Evolutionary conservation across 2,888 invertebrate genomes (phyloP).

Genomic region (Notodonta dromedarius): DNA sequence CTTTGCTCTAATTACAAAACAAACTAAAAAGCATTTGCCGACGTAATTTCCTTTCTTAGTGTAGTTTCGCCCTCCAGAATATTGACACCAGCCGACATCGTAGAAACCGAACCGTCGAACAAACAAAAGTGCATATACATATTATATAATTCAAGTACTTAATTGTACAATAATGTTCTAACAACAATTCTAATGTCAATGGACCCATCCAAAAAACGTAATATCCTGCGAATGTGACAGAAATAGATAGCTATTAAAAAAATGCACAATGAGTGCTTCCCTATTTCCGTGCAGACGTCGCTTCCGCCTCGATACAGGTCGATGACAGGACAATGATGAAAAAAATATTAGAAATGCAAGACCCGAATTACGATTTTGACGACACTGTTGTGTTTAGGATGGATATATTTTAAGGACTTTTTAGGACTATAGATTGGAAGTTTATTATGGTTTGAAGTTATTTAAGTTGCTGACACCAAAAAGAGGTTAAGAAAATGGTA

Average conservation of each 20-base stretch:
- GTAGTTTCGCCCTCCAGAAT: no score
- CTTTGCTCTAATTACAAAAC: no score
- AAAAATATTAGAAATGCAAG: constrained; percentile 60
- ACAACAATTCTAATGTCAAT: constrained; percentile 41
- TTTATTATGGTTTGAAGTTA: background rate
- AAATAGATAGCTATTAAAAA: constrained; percentile 67
- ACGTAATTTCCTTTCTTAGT: no score
- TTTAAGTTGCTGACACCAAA: no score
- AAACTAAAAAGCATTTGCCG: no score
- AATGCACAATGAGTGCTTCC: constrained; percentile 69
- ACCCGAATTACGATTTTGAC: constrained; percentile 68
- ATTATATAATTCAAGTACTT: no score
- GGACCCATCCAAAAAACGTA: constrained; percentile 52
- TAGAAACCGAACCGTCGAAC: no score
- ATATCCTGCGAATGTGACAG: constrained; percentile 75
- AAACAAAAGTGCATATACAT: no score
- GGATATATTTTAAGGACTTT: constrained; percentile 24
- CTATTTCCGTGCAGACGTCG: constrained; percentile 69
- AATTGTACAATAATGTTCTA: background rate
- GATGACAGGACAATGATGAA: constrained; percentile 53
- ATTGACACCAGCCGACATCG: no score
- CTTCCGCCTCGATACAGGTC: constrained; percentile 64
- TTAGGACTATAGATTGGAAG: constrained; percentile 17
- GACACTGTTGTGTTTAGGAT: constrained; percentile 46
- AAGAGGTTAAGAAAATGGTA: no score